Base-by-base conservation (phyloP, 35 echinoderm and acorn worm genomes). In the Heliocidaris erythrogramma region DNA sequence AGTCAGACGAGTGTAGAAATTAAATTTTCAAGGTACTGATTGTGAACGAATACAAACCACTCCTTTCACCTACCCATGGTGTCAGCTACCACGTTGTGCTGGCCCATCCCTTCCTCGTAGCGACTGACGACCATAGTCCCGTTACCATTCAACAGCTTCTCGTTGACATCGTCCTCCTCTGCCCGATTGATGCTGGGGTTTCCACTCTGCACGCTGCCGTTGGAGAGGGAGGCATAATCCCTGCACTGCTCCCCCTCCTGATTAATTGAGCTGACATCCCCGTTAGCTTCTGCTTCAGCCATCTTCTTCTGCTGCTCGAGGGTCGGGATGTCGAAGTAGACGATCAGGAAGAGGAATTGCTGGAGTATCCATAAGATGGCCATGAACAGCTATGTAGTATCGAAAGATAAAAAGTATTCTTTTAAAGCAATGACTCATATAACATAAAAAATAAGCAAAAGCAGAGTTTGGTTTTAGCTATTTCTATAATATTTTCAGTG, bases 281-380 rank as follows among this genome's bases (percentile, higher is more conserved):
- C 35, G 35, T 14, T 85, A 14, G 10, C 94, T 42, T 95, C 95
- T 32, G 30, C 24, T 27, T 48, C 14, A 6, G 49, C 89, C 29
- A 69, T 30, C 90, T 85, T 48, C 48, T 94, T 88, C 93, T 94
- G 91, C 61, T 99, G 94, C 7, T 42, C 87, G 8, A 99, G 42
- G 31, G 95, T 78, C 35, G 98, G 98, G 48, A 99, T 92, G 56
- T 99, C 98, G 90, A 87, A 97, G 94, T 97, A 99, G 0, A 96
- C 52, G 85, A 99, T 88, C 5, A 99, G 31, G n/a, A 95, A 89
- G 47, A 97, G 31, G 7, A 99, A 35, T 87, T 99, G 85, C 42
- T 97, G 91, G 0, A 99, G 14, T 27, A 87, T 42, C 95, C 94
- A 99, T 59, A 99, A 53, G 31, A 94, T 50, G 18, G 92, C 91